Evolutionary conservation across 2,888 invertebrate species (phyloP), one percentile per base, ranked within the genome.

Genomic region (Hypsopygia costalis): DNA sequence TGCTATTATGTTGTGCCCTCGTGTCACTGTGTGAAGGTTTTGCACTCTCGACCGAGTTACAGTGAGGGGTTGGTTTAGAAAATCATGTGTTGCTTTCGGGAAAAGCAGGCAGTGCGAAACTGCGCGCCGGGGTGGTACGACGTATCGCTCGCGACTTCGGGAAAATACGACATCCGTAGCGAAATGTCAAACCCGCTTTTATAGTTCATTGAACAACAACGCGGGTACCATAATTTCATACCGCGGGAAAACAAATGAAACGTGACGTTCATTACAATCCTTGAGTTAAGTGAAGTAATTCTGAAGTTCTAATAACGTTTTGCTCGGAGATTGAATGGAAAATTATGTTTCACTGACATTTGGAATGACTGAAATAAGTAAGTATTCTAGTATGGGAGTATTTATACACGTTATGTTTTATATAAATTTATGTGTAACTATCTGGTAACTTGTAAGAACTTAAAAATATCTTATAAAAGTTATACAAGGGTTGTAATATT

Each of bases 11-110:
- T 74, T 64, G 68, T 68, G 68, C 74, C 75, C 77, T 66, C 71
- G 80, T 83, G 86, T 86, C 81, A 87, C 80, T 83, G 81, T 87
- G 87, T 85, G 83, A 87, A 87, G 87, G 86, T 86, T 87, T 74
- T 71, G 73, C 81, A 79, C 83, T 80, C 81, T 79, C 85, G 83
- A 83, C 86, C 86, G 86, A 85, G 75, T 81, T 81, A 72, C 64
- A 63, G 57, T 64, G 54, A 59, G 73, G 80, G 81, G 78, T 75
- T 80, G 82, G 75, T 79, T 77, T 68, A 61, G 80, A 71, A 78
- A 78, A 81, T 80, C 82, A 82, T 82, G 79, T 83, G 82, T 83
- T 81, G 82, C 76, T 75, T 68, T 64, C 52, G 63, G 71, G 78
- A 71, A 81, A 79, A 79, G 56, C 69, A 57, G 68, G 56, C 64